Evolutionary conservation across 2,797 vertebrate species (phyloP), one percentile per base, ranked within the genome.

Genomic region (Apogon talboti): DNA sequence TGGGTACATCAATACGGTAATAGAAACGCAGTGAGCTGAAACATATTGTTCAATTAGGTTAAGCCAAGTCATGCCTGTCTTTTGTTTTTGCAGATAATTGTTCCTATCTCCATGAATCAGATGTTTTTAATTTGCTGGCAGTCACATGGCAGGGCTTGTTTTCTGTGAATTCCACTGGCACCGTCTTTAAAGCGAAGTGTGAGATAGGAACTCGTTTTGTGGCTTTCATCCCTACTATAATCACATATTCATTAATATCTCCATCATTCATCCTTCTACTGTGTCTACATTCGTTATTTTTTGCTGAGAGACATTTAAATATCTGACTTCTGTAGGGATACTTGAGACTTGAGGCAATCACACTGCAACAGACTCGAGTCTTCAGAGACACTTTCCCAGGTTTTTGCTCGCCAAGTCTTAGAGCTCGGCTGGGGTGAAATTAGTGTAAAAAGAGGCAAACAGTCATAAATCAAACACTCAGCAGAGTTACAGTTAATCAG

Each of bases 401-500:
- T 50, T 45, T 45, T 52, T 42, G 33, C 33, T 35, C 9, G 33
- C 33, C 33, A 35, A 8, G 10, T 35, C 11, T 28, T 13, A 45
- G 42, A 24, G 30, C 43, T 24, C 6, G 18, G 38, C 21, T 30
- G 57, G 21, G 57, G 14, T 37, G 1, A 35, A 11, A 45, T 35
- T 35, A 35, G 49, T n/a, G 16, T 44, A 57, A 71, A 57, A 71
- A 47, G 48, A 44, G 40, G 38, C 66, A 72, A 78, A 66, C 65
- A 69, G 28, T 73, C 65, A 74, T 71, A 57, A 57, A 57, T 57
- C 54, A 57, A 44, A 57, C 8, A 57, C 79, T 71, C 55, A 11
- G 11, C 65, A 66, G 67, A 74, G 52, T 76, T 53, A 38, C 58
- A 59, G 48, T 67, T 66, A 69, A 73, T 79, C 74, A 82, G 40